Percentiles rank a stretch among this genome's conserved stretches.
These are phyloP conservation scores for Euborellia annulipes DNA, from an alignment of 1,140 invertebrate genomes.

Conservation along the genomic window DNA sequence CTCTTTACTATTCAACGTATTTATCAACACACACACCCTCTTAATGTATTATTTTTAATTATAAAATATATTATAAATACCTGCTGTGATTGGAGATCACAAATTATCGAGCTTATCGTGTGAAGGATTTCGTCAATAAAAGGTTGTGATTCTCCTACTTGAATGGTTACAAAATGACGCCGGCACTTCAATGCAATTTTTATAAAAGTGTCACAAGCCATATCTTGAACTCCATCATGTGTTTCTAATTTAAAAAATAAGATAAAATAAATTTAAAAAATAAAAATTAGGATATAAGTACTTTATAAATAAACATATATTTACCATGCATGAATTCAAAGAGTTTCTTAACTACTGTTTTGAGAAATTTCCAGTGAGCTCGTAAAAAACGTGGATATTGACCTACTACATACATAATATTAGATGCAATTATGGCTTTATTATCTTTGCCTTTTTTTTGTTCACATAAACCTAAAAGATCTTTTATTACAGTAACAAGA, in stretches of 20 bases:
- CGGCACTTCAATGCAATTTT: conserved; percentile 99
- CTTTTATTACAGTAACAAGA: conserved; percentile 98
- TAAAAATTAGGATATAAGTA: background rate
- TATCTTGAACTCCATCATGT: conserved; percentile 97
- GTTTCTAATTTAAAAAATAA: conserved; percentile 53
- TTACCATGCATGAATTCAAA: conserved; percentile 99
- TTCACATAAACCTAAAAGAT: conserved; percentile 94
- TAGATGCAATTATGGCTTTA: conserved; percentile 99
- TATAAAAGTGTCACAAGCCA: conserved; percentile 99
- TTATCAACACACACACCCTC: too few relatives aligned
- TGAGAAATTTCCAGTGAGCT: conserved; percentile 99
- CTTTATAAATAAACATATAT: conserved; percentile 12
- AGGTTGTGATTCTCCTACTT: conserved; percentile 90
- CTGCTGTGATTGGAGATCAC: conserved; percentile 94
- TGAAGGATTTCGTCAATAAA: conserved; percentile 98
- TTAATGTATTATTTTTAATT: too few relatives aligned
- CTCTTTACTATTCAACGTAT: too few relatives aligned
- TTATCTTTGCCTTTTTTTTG: conserved; percentile 99
- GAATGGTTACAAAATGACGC: conserved; percentile 91
- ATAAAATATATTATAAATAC: conserved; percentile 26
- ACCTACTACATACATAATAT: conserved; percentile 99
- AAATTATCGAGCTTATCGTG: conserved; percentile 94
- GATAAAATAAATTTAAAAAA: conserved; percentile 5
- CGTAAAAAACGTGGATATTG: conserved; percentile 97
- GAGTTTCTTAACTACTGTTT: conserved; percentile 99